A percentile compares a stretch with the other conserved stretches of the same genome.
Evolutionary conservation across 2,113 vertebrate species (phyloP).

Genomic region (Eclectus roratus): DNA sequence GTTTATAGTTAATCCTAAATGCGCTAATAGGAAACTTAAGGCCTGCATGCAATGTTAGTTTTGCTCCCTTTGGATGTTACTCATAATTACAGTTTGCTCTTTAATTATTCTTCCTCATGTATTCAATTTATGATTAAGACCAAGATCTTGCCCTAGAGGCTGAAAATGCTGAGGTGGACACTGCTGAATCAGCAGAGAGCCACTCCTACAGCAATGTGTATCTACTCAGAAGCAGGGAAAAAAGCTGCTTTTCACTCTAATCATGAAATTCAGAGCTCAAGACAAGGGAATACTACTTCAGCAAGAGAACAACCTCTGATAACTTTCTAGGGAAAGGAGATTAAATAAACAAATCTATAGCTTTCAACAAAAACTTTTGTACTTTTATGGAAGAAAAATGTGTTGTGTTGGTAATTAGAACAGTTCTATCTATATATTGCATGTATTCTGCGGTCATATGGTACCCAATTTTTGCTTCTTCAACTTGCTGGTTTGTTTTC

Average conservation of each 20-base stretch:
- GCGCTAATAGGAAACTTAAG: slow-evolving; percentile 61
- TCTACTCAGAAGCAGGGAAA: not conserved
- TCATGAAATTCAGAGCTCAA: not conserved
- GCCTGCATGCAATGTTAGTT: slow-evolving; percentile 34
- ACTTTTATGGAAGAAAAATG: not conserved
- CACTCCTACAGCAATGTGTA: not conserved
- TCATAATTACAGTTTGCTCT: slow-evolving; percentile 73
- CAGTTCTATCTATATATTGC: not conserved
- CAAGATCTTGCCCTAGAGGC: slow-evolving; percentile 53
- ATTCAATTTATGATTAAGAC: slow-evolving; percentile 75
- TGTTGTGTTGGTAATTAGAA: not conserved
- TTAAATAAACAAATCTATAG: slow-evolving; percentile 18
- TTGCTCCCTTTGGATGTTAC: slow-evolving; percentile 70
- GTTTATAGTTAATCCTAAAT: slow-evolving; percentile 73
- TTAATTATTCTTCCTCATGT: slow-evolving; percentile 76
- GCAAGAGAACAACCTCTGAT: not conserved
- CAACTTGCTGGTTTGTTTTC: not conserved
- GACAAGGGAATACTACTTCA: not conserved
- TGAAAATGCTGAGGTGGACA: slow-evolving; percentile 64
- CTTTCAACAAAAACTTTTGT: not conserved
- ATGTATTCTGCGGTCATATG: not conserved
- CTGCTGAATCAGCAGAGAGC: slow-evolving; percentile 27
- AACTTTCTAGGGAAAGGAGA: not conserved
- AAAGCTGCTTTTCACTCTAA: slow-evolving; percentile 16
- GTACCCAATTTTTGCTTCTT: not conserved